Conservation (phyloP, 2,888 invertebrate species). For the Cephus pulcher region DNA sequence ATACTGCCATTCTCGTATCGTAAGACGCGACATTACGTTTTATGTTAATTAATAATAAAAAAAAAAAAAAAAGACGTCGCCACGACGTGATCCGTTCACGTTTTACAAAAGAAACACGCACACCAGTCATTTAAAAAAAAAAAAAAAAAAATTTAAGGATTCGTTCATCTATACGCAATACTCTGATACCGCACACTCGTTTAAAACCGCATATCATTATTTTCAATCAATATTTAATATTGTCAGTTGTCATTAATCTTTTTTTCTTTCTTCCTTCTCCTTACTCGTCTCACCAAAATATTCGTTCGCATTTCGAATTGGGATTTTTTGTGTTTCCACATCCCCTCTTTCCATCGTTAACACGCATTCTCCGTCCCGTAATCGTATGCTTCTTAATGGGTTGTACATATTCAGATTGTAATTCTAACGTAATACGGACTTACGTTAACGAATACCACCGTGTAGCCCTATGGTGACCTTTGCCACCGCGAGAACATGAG, state of each 20-base stretch:
- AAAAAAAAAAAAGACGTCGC: not conserved
- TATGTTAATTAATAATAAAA: conserved; percentile 11
- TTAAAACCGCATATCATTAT: conserved; percentile 35
- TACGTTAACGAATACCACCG: conserved; percentile 36
- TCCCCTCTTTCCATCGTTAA: not conserved
- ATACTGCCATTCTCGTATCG: conserved; percentile 30
- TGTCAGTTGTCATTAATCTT: conserved; percentile 21
- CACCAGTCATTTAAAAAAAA: conserved; percentile 29
- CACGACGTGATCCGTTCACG: conserved; percentile 6
- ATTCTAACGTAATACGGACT: conserved; percentile 49
- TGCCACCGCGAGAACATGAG: conserved; percentile 17
- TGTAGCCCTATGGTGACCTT: conserved; percentile 37
- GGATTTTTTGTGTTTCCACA: conserved; percentile 22
- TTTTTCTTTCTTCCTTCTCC: too few species aligned
- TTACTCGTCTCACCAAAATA: conserved; percentile 18
- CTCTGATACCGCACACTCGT: conserved; percentile 39
- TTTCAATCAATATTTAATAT: conserved; percentile 23
- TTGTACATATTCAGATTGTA: conserved; percentile 60
- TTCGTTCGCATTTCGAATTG: conserved; percentile 28
- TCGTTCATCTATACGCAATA: conserved; percentile 36
- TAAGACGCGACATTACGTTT: conserved; percentile 17
- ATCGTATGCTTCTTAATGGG: conserved; percentile 32
- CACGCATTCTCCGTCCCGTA: conserved; percentile 19
- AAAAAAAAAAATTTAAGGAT: conserved; percentile 30
- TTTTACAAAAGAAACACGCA: conserved; percentile 23